Evolutionary conservation across 2,888 invertebrate species (phyloP).

Genomic region (Eristalinus aeneus): DNA sequence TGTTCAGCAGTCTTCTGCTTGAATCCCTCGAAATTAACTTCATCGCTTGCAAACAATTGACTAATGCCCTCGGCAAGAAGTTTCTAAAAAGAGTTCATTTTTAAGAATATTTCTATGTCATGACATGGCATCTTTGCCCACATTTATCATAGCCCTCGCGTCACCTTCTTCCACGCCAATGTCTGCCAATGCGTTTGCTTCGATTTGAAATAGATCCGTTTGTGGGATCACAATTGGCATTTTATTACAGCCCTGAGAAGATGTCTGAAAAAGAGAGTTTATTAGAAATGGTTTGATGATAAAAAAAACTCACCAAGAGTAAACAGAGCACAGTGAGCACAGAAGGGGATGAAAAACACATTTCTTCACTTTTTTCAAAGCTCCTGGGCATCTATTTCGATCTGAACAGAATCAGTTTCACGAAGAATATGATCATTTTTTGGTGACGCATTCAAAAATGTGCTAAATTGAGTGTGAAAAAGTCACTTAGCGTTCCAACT

Average conservation of each 20-base stretch:
- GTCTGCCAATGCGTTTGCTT: background rate
- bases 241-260: background rate
- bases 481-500: background rate
- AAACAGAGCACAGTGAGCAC: background rate
- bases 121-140: background rate
- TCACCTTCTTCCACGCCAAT: background rate
- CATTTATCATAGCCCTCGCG: background rate
- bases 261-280: background rate
- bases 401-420: background rate
- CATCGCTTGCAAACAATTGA: background rate
- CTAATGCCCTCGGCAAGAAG: background rate
- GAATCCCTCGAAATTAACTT: background rate
- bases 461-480: background rate
- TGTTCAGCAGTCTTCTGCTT: background rate
- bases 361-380: background rate
- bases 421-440: background rate
- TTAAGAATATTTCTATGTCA: background rate
- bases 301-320: background rate
- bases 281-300: background rate
- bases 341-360: background rate
- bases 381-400: background rate
- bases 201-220: background rate
- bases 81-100: background rate
- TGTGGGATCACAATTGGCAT: background rate
- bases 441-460: background rate